Evolutionary conservation across 2,797 vertebrate genomes (phyloP), one percentile per base, ranked within the genome.

Genomic region (Menidia menidia): DNA sequence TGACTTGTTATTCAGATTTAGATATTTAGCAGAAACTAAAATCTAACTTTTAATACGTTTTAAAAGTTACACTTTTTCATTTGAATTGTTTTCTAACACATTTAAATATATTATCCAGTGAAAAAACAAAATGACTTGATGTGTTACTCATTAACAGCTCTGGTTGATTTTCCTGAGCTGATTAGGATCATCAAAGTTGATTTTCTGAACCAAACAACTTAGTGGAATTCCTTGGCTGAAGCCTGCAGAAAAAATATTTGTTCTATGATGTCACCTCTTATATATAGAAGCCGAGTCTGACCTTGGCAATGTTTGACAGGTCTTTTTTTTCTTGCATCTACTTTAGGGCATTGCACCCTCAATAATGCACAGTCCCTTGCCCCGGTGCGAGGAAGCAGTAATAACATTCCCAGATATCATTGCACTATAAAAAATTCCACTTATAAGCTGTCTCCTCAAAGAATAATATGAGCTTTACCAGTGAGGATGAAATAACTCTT

Each of bases 371-470:
- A 66, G 39, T n/a, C 16, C 78, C 78, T 75, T 60, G 53, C 68
- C 72, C 61, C 35, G 45, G 66, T 43, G 62, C 65, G 62, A 65
- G 60, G 57, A 65, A 63, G 56, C 2, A 4, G 79, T 72, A 60
- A 81, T 80, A 79, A 77, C 87, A 86, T 84, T 81, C 84, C 78
- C 58, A 77, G 73, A 3, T 62, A 86, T 87, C 83, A 87, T 87
- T 77, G 72, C 62, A 45, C 75, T 64, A 76, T 77, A 80, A 84
- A 81, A 69, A 64, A 59, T 67, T 71, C 66, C 68, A 55, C 57
- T 74, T 71, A 52, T 44, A 43, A 60, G 55, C 43, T 18, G 19
- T 71, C 67, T 66, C 75, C 68, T 60, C 31, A 75, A 75, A 80
- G 73, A 56, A 68, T 71, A 74, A 75, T 73, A 41, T 32, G 31